Evolutionary conservation across 2,888 invertebrate genomes (phyloP), one percentile per base, ranked within the genome.

Genomic region (Leucozona laternaria): DNA sequence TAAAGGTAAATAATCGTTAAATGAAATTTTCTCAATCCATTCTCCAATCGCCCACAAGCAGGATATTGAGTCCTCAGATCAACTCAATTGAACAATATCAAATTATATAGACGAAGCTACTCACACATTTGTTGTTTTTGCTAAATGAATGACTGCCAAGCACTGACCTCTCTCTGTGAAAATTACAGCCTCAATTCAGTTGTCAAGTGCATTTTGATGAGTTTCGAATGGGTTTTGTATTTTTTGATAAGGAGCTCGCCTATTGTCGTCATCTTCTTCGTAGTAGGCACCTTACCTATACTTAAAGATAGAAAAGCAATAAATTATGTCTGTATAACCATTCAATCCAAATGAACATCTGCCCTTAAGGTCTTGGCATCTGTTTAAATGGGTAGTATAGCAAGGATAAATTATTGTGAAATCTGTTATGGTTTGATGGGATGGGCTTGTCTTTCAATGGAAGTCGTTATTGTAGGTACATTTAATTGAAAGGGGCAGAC

Each of bases 341-440:
- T 60, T 48, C 34, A 58, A 20, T 48, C 5, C n/a, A n/a, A 25
- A 17, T 4, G 17, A 34, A 62, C 73, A 73, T 62, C 73, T 73
- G 60, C 17, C 6, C 10, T n/a, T 37, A 37, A 50, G 48, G 13
- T 17, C 10, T 40, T 60, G 22, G 8, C 34, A 37, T 50, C 48
- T 20, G 28, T 13, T 50, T 25, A 70, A 73, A 20, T 72, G n/a
- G n/a, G n/a, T n/a, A n/a, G 25, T 28, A 37, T 50, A 25, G n/a
- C 60, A 45, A 17, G 45, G 17, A 45, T 17, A 17, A 45, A 45
- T 17, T 45, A 17, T 45, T 45, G n/a, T n/a, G n/a, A 8, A 45
- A 45, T 45, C 17, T 2, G 7, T 45, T 3, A 17, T 45, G 17
- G 17, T 17, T 45, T n/a, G n/a, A n/a, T n/a, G n/a, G n/a, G n/a